Conservation (phyloP, 2,113 vertebrate genomes). For the Chloroceryle aenea region DNA sequence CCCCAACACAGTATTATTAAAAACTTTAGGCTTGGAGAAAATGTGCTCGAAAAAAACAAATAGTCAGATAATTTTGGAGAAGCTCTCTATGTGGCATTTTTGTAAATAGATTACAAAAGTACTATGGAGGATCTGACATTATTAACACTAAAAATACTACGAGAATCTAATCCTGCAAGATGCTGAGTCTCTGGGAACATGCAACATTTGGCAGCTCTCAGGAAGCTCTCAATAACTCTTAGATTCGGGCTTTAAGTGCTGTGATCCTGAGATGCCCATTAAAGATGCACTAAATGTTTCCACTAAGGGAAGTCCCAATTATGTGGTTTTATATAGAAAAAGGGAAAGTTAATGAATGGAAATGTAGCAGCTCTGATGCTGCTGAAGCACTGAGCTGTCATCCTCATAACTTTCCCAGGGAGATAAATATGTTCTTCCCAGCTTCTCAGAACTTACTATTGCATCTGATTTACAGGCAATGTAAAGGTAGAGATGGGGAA, state of each 20-base stretch:
- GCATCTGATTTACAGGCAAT: conserved; percentile 42
- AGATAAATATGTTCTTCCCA: conserved; percentile 54
- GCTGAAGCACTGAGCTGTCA: conserved; percentile 38
- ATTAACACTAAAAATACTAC: conserved; percentile 9
- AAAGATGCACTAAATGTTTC: conserved; percentile 56
- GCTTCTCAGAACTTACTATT: conserved; percentile 44
- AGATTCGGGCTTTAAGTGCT: conserved; percentile 25
- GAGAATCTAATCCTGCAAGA: conserved; percentile 28
- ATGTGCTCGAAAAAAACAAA: neutral
- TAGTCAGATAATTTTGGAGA: conserved; percentile 6
- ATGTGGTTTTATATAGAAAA: conserved; percentile 54
- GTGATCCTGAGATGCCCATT: conserved; percentile 25
- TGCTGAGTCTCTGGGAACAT: neutral
- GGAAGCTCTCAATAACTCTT: conserved; percentile 50
- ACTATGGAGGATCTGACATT: neutral
- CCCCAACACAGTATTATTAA: neutral
- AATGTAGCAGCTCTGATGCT: conserved; percentile 48
- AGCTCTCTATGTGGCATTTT: neutral
- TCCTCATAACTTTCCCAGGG: conserved; percentile 39
- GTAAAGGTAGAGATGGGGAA: neutral
- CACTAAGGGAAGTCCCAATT: conserved; percentile 65
- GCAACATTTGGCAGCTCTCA: conserved; percentile 29
- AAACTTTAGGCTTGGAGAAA: neutral
- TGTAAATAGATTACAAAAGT: conserved; percentile 13
- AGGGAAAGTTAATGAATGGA: conserved; percentile 58